Evolutionary conservation across 1,140 invertebrate genomes (phyloP).

Genomic region (Ruditapes philippinarum): DNA sequence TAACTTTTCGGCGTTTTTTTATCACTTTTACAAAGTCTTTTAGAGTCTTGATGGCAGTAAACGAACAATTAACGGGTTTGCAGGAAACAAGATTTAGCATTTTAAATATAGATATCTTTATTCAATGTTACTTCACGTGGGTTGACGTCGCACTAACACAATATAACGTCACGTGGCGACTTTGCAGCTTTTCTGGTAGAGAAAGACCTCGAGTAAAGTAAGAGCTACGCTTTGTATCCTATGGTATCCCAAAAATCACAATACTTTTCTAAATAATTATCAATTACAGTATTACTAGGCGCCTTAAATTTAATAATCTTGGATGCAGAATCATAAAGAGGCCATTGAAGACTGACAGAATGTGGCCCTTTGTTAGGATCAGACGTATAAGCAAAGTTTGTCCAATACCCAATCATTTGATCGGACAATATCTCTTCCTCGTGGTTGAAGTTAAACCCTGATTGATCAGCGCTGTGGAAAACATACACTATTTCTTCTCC

Average conservation of each 20-base stretch:
- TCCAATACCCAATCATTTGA: constrained; percentile 76
- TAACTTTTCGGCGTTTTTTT: too few relatives aligned
- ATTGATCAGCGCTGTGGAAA: constrained; percentile 70
- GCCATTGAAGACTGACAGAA: constrained; percentile 53
- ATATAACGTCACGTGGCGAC: too few relatives aligned
- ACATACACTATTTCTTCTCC: constrained; percentile 77
- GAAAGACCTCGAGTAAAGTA: too few relatives aligned
- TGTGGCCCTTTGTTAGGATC: constrained; percentile 62
- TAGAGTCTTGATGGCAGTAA: too few relatives aligned
- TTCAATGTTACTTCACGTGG: too few relatives aligned
- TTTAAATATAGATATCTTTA: too few relatives aligned
- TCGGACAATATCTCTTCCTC: constrained; percentile 72
- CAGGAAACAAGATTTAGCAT: too few relatives aligned
- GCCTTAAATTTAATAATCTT: constrained; percentile 63
- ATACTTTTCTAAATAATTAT: constrained; percentile 53
- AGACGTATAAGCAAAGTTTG: constrained; percentile 79
- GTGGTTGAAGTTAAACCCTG: constrained; percentile 69
- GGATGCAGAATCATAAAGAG: constrained; percentile 49
- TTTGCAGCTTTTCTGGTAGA: too few relatives aligned
- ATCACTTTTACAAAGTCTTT: too few relatives aligned
- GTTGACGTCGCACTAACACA: too few relatives aligned
- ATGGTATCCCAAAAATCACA: constrained; percentile 77
- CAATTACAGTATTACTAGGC: constrained; percentile 39
- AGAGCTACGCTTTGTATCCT: constrained; percentile 70
- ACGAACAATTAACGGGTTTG: too few relatives aligned